Evolutionary conservation across 2,888 invertebrate genomes (phyloP).

Genomic region (Magallana nippona): DNA sequence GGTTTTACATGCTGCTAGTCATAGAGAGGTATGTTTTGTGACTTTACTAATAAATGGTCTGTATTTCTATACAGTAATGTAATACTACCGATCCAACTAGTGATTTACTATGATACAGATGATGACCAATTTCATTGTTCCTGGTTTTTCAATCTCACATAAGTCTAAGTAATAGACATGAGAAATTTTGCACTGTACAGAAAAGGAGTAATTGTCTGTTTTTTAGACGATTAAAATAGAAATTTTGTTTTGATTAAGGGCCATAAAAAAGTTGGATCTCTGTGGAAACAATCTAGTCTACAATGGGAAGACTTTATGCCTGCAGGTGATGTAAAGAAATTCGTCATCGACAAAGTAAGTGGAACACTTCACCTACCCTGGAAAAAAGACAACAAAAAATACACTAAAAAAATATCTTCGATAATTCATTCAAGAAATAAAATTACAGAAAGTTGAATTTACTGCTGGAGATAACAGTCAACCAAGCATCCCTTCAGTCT

Average conservation of each 20-base stretch:
- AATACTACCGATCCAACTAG: not conserved
- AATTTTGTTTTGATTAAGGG: slow-evolving; percentile 75
- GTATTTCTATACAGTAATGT: too few relatives aligned
- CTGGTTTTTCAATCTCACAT: not conserved
- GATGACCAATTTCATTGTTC: slow-evolving; percentile 8
- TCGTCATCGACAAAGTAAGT: slow-evolving; percentile 83
- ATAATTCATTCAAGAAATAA: too few relatives aligned
- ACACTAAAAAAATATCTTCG: too few relatives aligned
- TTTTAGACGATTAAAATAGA: too few relatives aligned
- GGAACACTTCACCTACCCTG: too few relatives aligned
- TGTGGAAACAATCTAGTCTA: slow-evolving; percentile 76
- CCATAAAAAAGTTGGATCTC: slow-evolving; percentile 74
- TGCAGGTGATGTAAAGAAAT: slow-evolving; percentile 77
- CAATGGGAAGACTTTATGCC: slow-evolving; percentile 77
- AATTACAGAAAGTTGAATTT: slow-evolving; percentile 75
- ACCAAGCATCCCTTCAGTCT: slow-evolving; percentile 62
- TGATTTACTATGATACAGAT: not conserved
- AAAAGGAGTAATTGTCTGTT: too few relatives aligned
- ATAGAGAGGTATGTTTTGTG: slow-evolving; percentile 70
- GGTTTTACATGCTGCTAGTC: slow-evolving; percentile 81
- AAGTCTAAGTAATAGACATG: too few relatives aligned
- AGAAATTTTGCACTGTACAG: too few relatives aligned
- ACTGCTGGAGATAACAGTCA: slow-evolving; percentile 66
- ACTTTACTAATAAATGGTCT: too few relatives aligned
- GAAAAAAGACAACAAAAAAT: not conserved